These are phyloP conservation scores for Antitype chi DNA, from an alignment of 2,888 invertebrate genomes.

Conservation along the genomic window DNA sequence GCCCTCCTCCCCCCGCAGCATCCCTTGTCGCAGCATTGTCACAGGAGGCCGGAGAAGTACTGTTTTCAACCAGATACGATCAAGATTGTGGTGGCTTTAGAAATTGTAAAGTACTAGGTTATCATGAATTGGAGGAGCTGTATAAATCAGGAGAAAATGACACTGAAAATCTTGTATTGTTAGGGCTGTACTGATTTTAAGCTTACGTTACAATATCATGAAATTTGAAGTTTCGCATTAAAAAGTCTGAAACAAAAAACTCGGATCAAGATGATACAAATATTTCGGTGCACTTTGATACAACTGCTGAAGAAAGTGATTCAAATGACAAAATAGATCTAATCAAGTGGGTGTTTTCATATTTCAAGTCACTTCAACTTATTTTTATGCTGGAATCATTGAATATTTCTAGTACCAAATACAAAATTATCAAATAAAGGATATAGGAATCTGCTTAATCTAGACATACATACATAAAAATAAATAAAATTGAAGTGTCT, in stretches of 20 bases:
- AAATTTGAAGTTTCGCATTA: neutral
- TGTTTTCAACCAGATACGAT: constrained; percentile 67
- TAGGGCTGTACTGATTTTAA: neutral
- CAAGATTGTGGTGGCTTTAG: constrained; percentile 61
- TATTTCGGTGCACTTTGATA: neutral
- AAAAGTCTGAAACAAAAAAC: neutral
- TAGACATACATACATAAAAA: too few relatives aligned
- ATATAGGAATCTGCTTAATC: neutral
- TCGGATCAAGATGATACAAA: neutral
- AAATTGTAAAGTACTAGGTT: constrained; percentile 55
- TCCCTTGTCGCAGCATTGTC: constrained; percentile 68
- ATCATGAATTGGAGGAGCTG: constrained; percentile 29
- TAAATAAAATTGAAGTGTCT: too few relatives aligned
- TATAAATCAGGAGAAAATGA: constrained; percentile 16
- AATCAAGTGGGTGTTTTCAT: neutral
- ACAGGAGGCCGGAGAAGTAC: constrained; percentile 71
- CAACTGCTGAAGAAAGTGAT: neutral
- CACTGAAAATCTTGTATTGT: constrained; percentile 3
- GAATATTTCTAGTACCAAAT: neutral
- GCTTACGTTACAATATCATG: neutral
- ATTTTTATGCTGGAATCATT: neutral
- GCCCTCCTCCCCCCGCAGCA: constrained; percentile 46
- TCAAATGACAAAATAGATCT: neutral
- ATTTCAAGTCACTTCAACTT: neutral
- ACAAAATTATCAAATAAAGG: neutral